Base-by-base conservation (phyloP, 2,113 vertebrate species). In the Bujurquina vittata region DNA sequence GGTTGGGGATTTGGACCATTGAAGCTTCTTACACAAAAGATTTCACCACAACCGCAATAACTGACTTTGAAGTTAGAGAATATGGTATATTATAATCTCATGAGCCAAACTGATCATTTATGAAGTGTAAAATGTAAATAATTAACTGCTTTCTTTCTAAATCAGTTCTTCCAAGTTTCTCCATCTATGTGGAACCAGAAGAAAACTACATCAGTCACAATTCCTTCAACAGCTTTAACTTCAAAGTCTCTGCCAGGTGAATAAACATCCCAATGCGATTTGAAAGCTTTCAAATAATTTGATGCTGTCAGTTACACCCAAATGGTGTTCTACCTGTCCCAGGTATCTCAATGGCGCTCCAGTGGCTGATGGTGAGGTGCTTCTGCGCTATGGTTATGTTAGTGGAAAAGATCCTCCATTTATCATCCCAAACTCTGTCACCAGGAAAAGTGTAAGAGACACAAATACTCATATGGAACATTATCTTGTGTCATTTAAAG, bases 1-100 rank as follows among this genome's bases (percentile, higher is more conserved):
- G 98, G 87, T 96, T 96, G 56, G 98, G 98, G 1, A 65, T 95
- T 2, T 99, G 98, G 98, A 95, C 87, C 67, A 96, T 99, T 72
- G 93, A 95, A 91, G 98, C 97, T 17, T 93, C 95, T 5, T 99
- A 98, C 86, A 94, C 94, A n/a, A 91, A 95, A 10, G 93, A 95
- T 63, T 98, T 97, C 81, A 89, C 90, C 86, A 98, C 97, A 7
- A 91, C 82, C 60, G 95, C 94, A 9, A 86, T 26, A 7, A 74
- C 96, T 10, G 79, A 94, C 57, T 99, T 99, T 94, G 97, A 98
- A 94, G 94, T 99, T 14, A 97, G 97, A 92, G 97, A 99, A 94
- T 99, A 99, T 7, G 97, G 90, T 91, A 57, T 3, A 17, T 22
- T 26, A 5, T 2, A 6, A 17, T 12, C 9, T 33, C 5, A 56